Evolutionary conservation across 2,888 invertebrate species (phyloP).

Genomic region (Hydropsyche betteni): DNA sequence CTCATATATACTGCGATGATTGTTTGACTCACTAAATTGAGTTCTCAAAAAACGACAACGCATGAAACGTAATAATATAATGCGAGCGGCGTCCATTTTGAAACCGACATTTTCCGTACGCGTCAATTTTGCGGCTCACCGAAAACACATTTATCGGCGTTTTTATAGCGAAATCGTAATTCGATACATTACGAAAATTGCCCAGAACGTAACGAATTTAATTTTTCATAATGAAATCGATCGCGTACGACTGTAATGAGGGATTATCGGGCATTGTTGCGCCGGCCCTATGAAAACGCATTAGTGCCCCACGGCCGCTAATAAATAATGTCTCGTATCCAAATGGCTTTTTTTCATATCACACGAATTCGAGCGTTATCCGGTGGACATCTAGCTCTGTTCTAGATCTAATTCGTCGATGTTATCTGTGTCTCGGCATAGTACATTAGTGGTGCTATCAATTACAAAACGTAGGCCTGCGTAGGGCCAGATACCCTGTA

Average conservation of each 20-base stretch:
- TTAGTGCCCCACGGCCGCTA: slow-evolving; percentile 27
- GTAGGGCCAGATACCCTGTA: slow-evolving; percentile 26
- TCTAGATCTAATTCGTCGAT: slow-evolving; percentile 12
- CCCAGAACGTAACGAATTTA: no score
- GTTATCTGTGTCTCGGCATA: slow-evolving; percentile 9
- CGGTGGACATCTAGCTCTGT: slow-evolving; percentile 35
- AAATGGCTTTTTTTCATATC: slow-evolving; percentile 31
- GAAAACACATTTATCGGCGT: no score
- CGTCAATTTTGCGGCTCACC: no score
- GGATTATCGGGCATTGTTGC: slow-evolving; percentile 12
- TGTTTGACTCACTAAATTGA: slow-evolving; percentile 21
- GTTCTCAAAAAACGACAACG: slow-evolving; percentile 26
- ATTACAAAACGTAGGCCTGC: slow-evolving; percentile 30
- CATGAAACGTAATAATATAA: not conserved
- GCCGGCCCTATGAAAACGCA: slow-evolving; percentile 19
- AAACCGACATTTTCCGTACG: slow-evolving; percentile 2
- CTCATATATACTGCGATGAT: slow-evolving; percentile 18
- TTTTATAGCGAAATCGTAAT: no score
- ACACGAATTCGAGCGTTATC: not conserved
- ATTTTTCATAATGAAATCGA: no score
- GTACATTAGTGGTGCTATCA: slow-evolving; percentile 39
- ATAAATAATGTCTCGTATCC: slow-evolving; percentile 40
- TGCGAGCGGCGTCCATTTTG: not conserved
- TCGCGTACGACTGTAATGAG: no score
- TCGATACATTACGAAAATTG: not conserved